Base-by-base conservation (phyloP, 1,140 invertebrate species). In the Halesus radiatus region DNA sequence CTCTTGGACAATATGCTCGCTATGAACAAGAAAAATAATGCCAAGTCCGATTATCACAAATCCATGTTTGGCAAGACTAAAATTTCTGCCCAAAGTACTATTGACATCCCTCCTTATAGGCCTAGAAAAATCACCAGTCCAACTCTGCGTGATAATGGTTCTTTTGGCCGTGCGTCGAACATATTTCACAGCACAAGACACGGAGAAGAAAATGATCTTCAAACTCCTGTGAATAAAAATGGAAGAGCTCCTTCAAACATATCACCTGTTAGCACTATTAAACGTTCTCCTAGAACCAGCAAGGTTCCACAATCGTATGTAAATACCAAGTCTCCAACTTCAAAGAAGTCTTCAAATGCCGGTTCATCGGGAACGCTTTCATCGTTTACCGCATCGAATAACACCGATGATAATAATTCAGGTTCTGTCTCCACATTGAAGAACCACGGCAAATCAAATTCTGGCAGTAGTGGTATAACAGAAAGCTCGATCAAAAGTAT, bases 161-260 rank as follows among this genome's bases (percentile, higher is more conserved):
- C 74, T 18, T 80, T 82, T 37, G 78, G 72, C 10, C 54, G 64
- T 29, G 50, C 20, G 10, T 80, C 78, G 0, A 80, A 83, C 58
- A 74, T 83, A 20, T 83, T 83, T 54, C 81, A 83, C n/a, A 83
- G 81, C 62, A 83, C 81, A 13, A 83, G 72, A 76, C 72, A 76
- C 23, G 81, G 37, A 52, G 81, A 82, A 22, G 73, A 70, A 45
- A 52, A 50, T 45, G 68, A 79, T 58, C n/a, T 64, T 37, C 18
- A 20, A 64, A 76, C 62, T 5, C 75, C 54, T 15, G 54, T 18
- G 18, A 77, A 64, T n/a, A 77, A 77, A 22, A 79, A 81, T 60
- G 18, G 66, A 32, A 72, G 58, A 60, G 58, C 53, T 56, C n/a
- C 20, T 16, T 37, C 72, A 18, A 53, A 77, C 3, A 70, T 16